These are phyloP conservation scores for Argyresthia albistria DNA, from an alignment of 2,888 invertebrate genomes.

Conservation along the genomic window DNA sequence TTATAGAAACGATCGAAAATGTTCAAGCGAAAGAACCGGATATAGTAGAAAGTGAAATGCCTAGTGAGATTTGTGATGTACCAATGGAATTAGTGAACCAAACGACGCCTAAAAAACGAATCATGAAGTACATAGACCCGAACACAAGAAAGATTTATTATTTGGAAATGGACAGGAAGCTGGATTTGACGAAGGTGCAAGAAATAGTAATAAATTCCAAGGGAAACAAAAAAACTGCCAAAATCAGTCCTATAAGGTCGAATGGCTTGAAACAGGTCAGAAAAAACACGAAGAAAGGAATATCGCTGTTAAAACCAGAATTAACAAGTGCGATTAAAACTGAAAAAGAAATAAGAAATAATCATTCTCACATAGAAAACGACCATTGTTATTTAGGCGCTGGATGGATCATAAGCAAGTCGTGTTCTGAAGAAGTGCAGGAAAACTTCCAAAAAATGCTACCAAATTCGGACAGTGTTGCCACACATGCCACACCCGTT, in stretches of 20 bases:
- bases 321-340: constrained; percentile 34
- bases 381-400: constrained; percentile 56
- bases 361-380: constrained; percentile 39
- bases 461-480: background rate
- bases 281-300: constrained; percentile 27
- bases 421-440: background rate
- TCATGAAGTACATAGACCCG: constrained; percentile 58
- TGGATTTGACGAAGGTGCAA: constrained; percentile 52
- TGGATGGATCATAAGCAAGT: constrained; percentile 14
- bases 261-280: constrained; percentile 39
- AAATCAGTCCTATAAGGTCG: constrained; percentile 45
- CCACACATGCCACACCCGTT: background rate
- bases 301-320: constrained; percentile 44
- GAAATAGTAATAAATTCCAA: constrained; percentile 51
- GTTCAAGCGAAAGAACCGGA: background rate
- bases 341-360: background rate
- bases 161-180: constrained; percentile 49
- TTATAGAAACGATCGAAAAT: no score
- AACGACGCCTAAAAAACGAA: constrained; percentile 33
- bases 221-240: constrained; percentile 33
- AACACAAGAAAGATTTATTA: constrained; percentile 57
- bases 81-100: constrained; percentile 31
- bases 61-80: constrained; percentile 15
- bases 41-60: background rate
- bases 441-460: background rate